Evolutionary conservation across 2,113 vertebrate genomes (phyloP).

Genomic region (Lepidiolamprologus cunningtoni): DNA sequence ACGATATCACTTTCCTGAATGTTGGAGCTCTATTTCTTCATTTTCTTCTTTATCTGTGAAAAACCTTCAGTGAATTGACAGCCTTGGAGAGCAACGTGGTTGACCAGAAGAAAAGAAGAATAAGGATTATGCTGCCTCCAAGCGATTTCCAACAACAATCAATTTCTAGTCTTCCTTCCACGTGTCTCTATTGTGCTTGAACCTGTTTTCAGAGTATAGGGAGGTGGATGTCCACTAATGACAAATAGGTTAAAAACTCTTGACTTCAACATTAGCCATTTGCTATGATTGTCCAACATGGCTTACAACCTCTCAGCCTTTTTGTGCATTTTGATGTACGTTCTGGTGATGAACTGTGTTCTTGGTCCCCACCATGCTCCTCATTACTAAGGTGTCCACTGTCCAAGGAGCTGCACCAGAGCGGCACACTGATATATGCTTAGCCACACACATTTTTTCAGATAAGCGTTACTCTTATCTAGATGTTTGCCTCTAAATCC

Average conservation of each 20-base stretch:
- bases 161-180: not conserved
- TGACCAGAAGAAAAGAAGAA: not conserved
- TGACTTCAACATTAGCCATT: not conserved
- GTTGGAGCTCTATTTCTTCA: not conserved
- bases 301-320: not conserved
- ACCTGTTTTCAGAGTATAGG: not conserved
- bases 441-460: not conserved
- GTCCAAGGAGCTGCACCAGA: not conserved
- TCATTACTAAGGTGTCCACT: not conserved
- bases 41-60: not conserved
- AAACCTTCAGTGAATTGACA: not conserved
- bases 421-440: not conserved
- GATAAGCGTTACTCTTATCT: not conserved
- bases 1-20: not conserved
- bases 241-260: not conserved
- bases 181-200: not conserved
- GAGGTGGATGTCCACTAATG: not conserved
- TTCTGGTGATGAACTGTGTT: not conserved
- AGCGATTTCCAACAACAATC: not conserved
- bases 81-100: not conserved
- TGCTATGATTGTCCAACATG: not conserved
- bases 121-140: not conserved
- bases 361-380: not conserved
- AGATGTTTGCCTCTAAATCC: not conserved
- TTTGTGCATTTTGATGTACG: not conserved